Evolutionary conservation across 2,888 invertebrate genomes (phyloP), one percentile per base, ranked within the genome.

Genomic region (Kuschelorhynchus macadamiae): DNA sequence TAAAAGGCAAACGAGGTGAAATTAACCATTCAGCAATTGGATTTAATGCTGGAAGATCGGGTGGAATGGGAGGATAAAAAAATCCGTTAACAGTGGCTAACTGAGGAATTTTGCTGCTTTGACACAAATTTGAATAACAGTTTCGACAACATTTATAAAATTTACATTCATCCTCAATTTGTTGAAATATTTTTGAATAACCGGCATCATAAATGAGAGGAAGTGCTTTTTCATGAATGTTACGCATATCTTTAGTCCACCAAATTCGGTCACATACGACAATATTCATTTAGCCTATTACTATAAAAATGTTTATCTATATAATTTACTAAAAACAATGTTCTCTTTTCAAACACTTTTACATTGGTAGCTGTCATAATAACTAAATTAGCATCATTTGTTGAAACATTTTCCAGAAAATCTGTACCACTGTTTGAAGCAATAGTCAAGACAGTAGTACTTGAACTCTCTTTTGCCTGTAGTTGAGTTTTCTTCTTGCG

Each of bases 191-290:
- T 52, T 61, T 61, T 16, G 41, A 39, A 61, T 61, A 52, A 39
- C 41, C 52, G 12, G 42, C 61, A 30, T 50, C 25, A 61, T 52
- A 18, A 52, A 25, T 25, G 3, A 25, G 7, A 25, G 25, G 25
- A 5, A 25, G 7, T 5, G 7, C 25, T 5, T 25, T 25, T 25
- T 25, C 7, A 5, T 25, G 3, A 5, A 25, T 25, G 11, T 12
- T 8, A 25, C 8, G 7, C 4, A 50, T n/a, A 49, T 49, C 49
- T 49, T 49, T 49, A 49, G 49, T 32, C 47, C 53, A 62, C 52
- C 62, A 62, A 14, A 62, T 52, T 53, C 62, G 52, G 33, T 62
- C 53, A 42, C 52, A 62, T 52, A 42, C 62, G 62, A 53, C 62
- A 62, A 53, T 62, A 62, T 62, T 62, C 44, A 41, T 62, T 42